Conservation (phyloP, 1,140 invertebrate genomes). For the Leptoteleia sp. region DNA sequence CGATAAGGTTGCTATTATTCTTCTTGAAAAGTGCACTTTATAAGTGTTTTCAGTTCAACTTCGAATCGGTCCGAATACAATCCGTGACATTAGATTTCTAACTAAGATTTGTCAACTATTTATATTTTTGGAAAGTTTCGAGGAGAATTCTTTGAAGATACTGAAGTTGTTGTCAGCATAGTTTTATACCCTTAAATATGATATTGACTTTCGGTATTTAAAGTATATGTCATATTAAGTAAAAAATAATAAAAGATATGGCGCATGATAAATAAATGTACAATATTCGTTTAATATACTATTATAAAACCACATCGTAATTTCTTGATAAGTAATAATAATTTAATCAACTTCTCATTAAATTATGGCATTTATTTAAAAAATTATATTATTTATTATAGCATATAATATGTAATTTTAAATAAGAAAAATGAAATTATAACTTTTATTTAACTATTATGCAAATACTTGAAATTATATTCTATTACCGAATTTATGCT, state of each 20-base stretch:
- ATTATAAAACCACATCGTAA: too few relatives aligned
- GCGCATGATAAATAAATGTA: too few relatives aligned
- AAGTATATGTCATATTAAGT: background rate
- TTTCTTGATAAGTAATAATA: too few relatives aligned
- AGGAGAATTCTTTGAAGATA: conserved; percentile 1
- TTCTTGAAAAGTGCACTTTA: conserved; percentile 45
- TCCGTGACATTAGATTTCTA: conserved; percentile 18
- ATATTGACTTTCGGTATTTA: background rate
- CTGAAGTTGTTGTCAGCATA: conserved; percentile 8
- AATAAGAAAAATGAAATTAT: too few relatives aligned
- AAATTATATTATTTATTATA: too few relatives aligned
- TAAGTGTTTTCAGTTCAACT: conserved; percentile 69
- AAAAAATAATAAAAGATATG: background rate
- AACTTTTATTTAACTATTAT: too few relatives aligned
- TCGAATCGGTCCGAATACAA: conserved; percentile 28
- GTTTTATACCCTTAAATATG: conserved; percentile 1
- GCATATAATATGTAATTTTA: too few relatives aligned
- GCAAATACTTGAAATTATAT: too few relatives aligned
- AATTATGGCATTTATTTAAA: too few relatives aligned
- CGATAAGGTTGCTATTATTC: conserved; percentile 47
- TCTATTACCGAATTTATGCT: too few relatives aligned
- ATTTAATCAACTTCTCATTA: too few relatives aligned
- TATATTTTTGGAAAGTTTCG: conserved; percentile 11
- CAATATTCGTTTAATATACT: too few relatives aligned
- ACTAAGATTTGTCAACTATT: conserved; percentile 24